Base-by-base conservation (phyloP, 2,888 invertebrate species). In the Lacanobia oleracea region DNA sequence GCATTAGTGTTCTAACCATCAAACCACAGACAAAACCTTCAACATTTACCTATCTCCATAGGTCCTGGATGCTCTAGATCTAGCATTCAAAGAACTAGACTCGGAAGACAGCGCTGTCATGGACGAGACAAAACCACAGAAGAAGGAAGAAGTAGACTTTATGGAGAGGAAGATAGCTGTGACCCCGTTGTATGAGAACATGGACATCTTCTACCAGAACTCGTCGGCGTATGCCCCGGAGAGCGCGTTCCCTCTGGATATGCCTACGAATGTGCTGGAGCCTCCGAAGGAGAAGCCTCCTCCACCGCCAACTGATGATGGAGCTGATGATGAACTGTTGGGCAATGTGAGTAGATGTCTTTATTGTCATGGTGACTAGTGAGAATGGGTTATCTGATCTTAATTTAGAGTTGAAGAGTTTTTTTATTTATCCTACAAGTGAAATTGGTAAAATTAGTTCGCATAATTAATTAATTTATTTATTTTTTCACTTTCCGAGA, bases 221-320 rank as follows among this genome's bases (percentile, higher is more conserved):
- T 82, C 88, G 7, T 91, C 92, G 45, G 90, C 90, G 10, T 79
- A 79, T 53, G 33, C 75, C 4, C 37, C 79, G 8, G 79, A 75
- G 85, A 90, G 86, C 67, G 93, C 94, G 1, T 97, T 97, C 84
- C 96, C 95, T 5, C 89, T 97, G 86, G 97, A 97, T 77, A 93
- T 97, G 82, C 96, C 97, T 1, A 93, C 96, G 9, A 96, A 96
- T 88, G 95, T 93, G 54, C 81, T 97, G 88, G 98, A 98, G 88
- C 98, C 98, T 18, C 98, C 98, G n/a, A 98, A 97, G 88, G 98
- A 98, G 89, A 98, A 98, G 88, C 98, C 98, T 43, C 98, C 98
- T 2, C 98, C 98, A 16, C 98, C 98, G 3, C 98, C 98, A 0
- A 96, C 96, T 67, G 97, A 97, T 68, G 95, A 96, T 61, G 83